Evolutionary conservation across 2,888 invertebrate genomes (phyloP), one percentile per base, ranked within the genome.

Genomic region (Brachylomia viminalis): DNA sequence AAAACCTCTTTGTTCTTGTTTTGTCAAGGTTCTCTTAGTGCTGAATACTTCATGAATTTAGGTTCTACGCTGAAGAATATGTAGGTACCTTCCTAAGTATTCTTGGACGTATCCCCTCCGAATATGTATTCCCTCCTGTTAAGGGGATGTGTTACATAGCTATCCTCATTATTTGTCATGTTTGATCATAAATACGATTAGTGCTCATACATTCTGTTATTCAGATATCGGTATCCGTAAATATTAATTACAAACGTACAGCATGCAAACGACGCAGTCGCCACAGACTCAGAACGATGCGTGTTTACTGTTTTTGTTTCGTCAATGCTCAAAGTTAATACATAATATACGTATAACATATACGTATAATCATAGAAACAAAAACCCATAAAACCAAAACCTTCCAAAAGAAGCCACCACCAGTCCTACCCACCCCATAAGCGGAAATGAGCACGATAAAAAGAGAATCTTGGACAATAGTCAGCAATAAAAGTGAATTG

Each of bases 401-500:
- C 20, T n/a, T 13, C 38, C 13, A 27, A 66, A n/a, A 42, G 8
- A 65, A 62, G 17, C 58, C 13, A 54, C 73, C 70, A 30, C 27
- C 54, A 27, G 1, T 61, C 15, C n/a, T 54, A 52, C 38, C 59
- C 59, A 67, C 56, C 15, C 70, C 47, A 71, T 71, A 54, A 74
- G 62, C 68, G 27, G 66, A 74, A 83, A 75, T 38, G 73, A 79
- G 58, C n/a, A n/a, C 73, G 27, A 76, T 82, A 72, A 70, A 80
- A 82, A 73, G 62, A 76, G 85, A 87, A 86, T 83, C 79, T 77
- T 64, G 80, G 80, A 68, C 86, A 77, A 87, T 84, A 85, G 87
- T 84, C 86, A 67, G 78, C 76, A 79, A 82, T 85, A 75, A 82
- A 87, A 80, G 62, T 62, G 79, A 88, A 90, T 88, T 87, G 87